Base-by-base conservation (phyloP, 2,888 invertebrate genomes). In the Selenia dentaria region DNA sequence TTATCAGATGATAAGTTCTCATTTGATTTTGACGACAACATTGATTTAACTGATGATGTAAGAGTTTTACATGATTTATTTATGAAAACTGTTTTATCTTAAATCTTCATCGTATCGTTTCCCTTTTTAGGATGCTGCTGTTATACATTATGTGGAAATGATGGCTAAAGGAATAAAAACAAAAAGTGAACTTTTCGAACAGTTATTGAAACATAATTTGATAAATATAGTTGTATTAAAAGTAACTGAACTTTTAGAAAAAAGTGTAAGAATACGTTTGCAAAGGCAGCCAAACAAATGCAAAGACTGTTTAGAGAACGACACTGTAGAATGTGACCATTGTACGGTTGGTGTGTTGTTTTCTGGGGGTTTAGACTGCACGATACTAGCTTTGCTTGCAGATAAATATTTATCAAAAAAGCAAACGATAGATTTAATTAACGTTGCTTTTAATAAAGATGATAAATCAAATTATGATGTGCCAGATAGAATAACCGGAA, bases 341-440 rank as follows among this genome's bases (percentile, higher is more conserved):
- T 89, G 94, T 16, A 93, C 94, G 70, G 86, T 96, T 20, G 96
- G 95, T 28, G 89, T 99, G 43, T 88, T 98, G 57, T 99, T 99
- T 90, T 99, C 99, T 53, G 99, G 99, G 26, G 99, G 99, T 9
- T 91, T 99, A 25, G 99, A 99, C 83, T 99, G 98, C 48, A 94
- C 98, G n/a, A 93, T 99, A 60, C 81, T 99, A 57, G 96, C 99
- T 16, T 90, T 94, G 32, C 71, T 98, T 32, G 94, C 96, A 4
- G 92, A 97, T 72, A 93, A 93, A 85, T 95, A 92, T 81, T 82
- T 95, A 10, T 84, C 93, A 0, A 64, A 67, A 46, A 69, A 90
- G 36, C 94, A 95, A 68, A 91, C 94, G 12, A 97, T 99, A 63
- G 98, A 99, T 78, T 92, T 99, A 11, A 91, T 98, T 20, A 99